Percentiles rank a stretch among this genome's conserved stretches.
phyloP scores from a whole-genome alignment of 2,797 vertebrate species.

The Arrhamphus sclerolepis region DNA sequence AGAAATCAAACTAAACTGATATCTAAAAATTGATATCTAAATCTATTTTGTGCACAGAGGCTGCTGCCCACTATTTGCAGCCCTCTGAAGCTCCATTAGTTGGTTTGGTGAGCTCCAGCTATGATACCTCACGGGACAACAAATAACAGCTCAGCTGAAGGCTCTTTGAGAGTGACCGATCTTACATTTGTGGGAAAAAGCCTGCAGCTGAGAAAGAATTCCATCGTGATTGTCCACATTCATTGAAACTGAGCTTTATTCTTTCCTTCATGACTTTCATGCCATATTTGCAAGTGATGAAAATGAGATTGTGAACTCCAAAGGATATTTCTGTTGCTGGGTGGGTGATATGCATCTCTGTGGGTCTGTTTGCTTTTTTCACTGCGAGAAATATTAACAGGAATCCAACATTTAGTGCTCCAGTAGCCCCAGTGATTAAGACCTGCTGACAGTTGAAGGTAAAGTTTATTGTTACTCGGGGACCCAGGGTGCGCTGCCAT shows the following conservation, averaged over 20 bases:
- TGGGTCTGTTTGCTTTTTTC: constrained; percentile 83
- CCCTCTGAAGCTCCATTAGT: constrained; percentile 74
- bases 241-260: constrained; percentile 63
- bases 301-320: constrained; percentile 72
- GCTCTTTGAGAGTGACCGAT: constrained; percentile 67
- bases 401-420: constrained; percentile 83
- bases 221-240: constrained; percentile 64
- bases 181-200: constrained; percentile 59
- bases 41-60: constrained; percentile 52
- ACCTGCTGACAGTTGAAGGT: constrained; percentile 87
- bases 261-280: constrained; percentile 55
- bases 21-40: constrained; percentile 49
- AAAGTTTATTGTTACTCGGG: constrained; percentile 82
- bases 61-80: constrained; percentile 56
- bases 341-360: constrained; percentile 74
- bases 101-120: constrained; percentile 62
- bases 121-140: constrained; percentile 64
- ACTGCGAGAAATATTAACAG: constrained; percentile 84
- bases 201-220: constrained; percentile 53
- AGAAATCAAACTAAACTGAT: no score
- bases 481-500: constrained; percentile 78
- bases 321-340: constrained; percentile 73
- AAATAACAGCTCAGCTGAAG: constrained; percentile 56
- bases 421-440: constrained; percentile 91
- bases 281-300: constrained; percentile 85